Evolutionary conservation across 2,113 vertebrate species (phyloP).

Genomic region (Upupa epops): DNA sequence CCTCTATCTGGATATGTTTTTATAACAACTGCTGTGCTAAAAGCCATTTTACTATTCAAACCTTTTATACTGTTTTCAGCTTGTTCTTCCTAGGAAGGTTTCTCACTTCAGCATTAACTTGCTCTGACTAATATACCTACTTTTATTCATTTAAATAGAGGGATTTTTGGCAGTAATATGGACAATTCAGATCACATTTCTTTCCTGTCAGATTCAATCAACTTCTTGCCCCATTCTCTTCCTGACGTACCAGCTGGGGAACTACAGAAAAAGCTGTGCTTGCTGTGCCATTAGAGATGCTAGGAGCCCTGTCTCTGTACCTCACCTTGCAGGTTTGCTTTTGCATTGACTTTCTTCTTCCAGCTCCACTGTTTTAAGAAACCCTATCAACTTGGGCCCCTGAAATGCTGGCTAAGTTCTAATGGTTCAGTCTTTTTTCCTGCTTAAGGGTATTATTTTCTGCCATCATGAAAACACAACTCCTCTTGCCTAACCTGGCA

Average conservation of each 20-base stretch:
- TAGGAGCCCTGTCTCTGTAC: neutral
- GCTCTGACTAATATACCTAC: neutral
- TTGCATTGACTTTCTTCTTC: neutral
- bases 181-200: neutral
- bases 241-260: neutral
- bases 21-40: neutral
- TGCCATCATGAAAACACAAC: neutral
- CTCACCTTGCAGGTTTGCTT: neutral
- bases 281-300: rapidly evolving
- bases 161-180: neutral
- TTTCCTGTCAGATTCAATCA: neutral
- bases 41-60: neutral
- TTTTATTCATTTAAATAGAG: neutral
- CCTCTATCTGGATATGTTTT: neutral
- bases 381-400: neutral
- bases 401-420: neutral
- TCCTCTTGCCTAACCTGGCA: neutral
- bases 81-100: neutral
- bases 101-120: neutral
- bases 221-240: neutral
- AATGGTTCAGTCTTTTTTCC: neutral
- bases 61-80: neutral
- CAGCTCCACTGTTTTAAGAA: neutral
- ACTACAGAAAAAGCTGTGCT: neutral
- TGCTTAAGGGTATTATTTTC: neutral